These are phyloP conservation scores for Rallus limicola DNA, from an alignment of 2,113 vertebrate species.

Conservation along the genomic window DNA sequence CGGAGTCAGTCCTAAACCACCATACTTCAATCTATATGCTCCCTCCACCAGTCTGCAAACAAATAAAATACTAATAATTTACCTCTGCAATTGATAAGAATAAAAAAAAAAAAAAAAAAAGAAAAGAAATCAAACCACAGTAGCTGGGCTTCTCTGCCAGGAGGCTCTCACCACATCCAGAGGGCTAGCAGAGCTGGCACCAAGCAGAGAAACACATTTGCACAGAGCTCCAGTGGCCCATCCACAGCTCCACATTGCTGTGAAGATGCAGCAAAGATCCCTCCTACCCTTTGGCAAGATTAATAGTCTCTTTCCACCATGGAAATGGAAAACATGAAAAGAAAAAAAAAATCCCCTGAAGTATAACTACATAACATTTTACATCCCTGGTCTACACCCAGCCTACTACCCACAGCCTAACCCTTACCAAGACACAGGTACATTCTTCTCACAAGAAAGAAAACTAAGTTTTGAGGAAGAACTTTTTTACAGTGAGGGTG, in stretches of 20 bases:
- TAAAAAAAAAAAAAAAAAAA: background rate
- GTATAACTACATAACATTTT: background rate
- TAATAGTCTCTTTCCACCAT: background rate
- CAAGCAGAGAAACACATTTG: background rate
- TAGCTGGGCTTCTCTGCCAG: background rate
- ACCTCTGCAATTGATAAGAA: background rate
- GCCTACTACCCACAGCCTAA: background rate
- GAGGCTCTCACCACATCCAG: background rate
- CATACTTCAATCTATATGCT: background rate
- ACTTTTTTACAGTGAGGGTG: too few species aligned
- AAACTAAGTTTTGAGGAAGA: background rate
- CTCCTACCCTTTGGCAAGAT: background rate
- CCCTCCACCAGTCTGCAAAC: background rate
- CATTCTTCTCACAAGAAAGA: background rate
- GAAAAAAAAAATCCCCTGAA: too few species aligned
- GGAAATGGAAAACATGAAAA: background rate
- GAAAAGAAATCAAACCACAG: background rate
- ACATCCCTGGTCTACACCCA: background rate
- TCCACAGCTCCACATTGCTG: background rate
- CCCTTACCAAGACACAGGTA: background rate
- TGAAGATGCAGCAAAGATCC: background rate
- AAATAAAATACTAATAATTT: background rate
- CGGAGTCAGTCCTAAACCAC: background rate
- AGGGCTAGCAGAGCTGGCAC: background rate
- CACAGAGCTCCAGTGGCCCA: background rate